Conservation (phyloP, 2,888 invertebrate species). For the Heteromurus nitidus region DNA sequence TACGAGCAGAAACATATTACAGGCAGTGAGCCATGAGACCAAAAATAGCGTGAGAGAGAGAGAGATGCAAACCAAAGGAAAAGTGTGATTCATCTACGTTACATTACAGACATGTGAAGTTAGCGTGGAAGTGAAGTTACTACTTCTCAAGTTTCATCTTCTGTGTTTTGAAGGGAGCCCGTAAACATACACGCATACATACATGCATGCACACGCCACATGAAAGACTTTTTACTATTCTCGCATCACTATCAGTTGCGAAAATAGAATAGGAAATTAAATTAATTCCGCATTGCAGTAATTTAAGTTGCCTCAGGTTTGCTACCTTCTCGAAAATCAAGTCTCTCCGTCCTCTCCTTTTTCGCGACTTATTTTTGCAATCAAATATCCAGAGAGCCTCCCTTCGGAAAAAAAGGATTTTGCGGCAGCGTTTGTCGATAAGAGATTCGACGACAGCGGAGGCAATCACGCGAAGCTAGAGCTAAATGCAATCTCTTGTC, state of each 20-base stretch:
- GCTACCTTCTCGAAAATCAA: conserved; percentile 1
- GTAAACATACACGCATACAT: too few species aligned
- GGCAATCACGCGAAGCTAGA: too few species aligned
- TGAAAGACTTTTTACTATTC: conserved; percentile 1
- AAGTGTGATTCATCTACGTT: conserved; percentile 25
- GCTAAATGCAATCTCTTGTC: too few species aligned
- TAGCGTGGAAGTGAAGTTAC: conserved; percentile 1
- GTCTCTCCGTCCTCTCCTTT: not conserved
- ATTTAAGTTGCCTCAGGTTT: conserved; percentile 27
- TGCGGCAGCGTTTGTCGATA: not conserved
- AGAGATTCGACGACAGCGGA: not conserved
- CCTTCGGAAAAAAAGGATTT: too few species aligned
- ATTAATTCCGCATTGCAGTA: conserved; percentile 51
- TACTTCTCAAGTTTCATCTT: not conserved
- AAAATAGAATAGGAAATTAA: conserved; percentile 42
- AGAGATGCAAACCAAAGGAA: conserved; percentile 22
- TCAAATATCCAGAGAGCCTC: not conserved
- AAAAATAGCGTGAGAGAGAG: not conserved
- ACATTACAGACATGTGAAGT: not conserved
- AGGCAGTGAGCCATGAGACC: not conserved
- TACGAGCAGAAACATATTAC: not conserved
- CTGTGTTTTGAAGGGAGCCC: conserved; percentile 7
- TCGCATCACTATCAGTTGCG: conserved; percentile 16
- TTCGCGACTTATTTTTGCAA: not conserved
- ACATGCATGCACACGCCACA: too few species aligned